Conservation (phyloP, 2,797 vertebrate species). For the Esox lucius region DNA sequence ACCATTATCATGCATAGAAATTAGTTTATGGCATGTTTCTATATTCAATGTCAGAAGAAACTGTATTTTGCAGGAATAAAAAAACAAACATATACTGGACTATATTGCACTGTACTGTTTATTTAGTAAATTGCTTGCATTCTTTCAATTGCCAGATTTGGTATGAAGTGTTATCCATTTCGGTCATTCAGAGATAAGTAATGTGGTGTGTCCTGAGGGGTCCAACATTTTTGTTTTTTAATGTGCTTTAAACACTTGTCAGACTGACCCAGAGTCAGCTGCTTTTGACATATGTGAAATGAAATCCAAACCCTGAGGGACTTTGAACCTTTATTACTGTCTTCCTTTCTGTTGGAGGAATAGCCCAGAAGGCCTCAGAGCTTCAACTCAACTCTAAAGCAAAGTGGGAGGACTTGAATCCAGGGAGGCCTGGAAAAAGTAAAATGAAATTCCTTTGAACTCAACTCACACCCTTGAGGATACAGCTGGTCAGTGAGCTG, state of each 20-base stretch:
- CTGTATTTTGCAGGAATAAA: neutral
- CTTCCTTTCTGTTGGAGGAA: neutral
- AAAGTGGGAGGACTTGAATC: neutral
- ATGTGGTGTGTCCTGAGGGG: neutral
- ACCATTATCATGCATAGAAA: too few species aligned
- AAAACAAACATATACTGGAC: neutral
- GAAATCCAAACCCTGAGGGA: slow-evolving; percentile 2
- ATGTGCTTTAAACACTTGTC: neutral
- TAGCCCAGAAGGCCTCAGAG: neutral
- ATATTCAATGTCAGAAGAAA: too few species aligned
- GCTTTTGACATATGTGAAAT: neutral
- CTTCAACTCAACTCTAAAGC: neutral
- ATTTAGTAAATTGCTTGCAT: neutral
- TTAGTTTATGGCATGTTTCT: too few species aligned
- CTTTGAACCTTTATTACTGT: neutral
- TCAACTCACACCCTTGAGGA: slow-evolving; percentile 3
- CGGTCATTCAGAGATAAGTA: neutral
- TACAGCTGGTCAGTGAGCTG: slow-evolving; percentile 4
- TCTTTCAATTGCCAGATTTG: neutral
- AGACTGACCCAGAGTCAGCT: slow-evolving; percentile 2
- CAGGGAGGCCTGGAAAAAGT: neutral
- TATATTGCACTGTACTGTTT: neutral
- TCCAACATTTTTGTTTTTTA: neutral
- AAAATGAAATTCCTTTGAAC: slow-evolving; percentile 7
- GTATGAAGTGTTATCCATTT: neutral